Evolutionary conservation across 1,140 invertebrate genomes (phyloP).

Genomic region (Leptinotarsa lineolata): DNA sequence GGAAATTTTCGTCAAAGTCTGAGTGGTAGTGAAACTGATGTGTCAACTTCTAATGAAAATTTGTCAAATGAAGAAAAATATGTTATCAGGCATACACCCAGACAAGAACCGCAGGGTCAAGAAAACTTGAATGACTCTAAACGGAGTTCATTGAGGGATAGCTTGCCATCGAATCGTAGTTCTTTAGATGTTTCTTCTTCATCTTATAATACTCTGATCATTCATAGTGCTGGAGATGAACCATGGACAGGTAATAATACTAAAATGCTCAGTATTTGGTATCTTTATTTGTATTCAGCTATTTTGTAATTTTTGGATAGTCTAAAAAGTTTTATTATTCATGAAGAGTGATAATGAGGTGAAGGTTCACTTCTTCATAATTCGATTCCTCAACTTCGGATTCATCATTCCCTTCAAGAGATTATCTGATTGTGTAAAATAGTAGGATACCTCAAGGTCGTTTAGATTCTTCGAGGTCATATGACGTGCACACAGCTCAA

Average conservation of each 20-base stretch:
- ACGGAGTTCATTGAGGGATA: slow-evolving; percentile 72
- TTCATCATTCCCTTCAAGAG: no score
- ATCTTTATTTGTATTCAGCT: no score
- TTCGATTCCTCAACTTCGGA: no score
- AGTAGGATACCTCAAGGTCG: no score
- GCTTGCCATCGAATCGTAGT: slow-evolving; percentile 72
- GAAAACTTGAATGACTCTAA: slow-evolving; percentile 75
- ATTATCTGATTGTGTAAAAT: no score
- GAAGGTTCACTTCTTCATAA: no score
- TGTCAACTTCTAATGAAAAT: slow-evolving; percentile 89
- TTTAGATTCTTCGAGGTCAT: no score
- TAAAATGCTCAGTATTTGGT: no score
- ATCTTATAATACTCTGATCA: slow-evolving; percentile 80
- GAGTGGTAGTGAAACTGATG: slow-evolving; percentile 87
- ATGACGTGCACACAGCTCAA: no score
- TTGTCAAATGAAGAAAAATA: slow-evolving; percentile 83
- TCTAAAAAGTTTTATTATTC: no score
- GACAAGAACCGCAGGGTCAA: slow-evolving; percentile 91
- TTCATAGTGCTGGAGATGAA: slow-evolving; percentile 73
- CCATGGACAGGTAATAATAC: slow-evolving; percentile 64
- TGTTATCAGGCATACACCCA: slow-evolving; percentile 77
- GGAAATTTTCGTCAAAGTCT: slow-evolving; percentile 69
- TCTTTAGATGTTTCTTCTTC: slow-evolving; percentile 75
- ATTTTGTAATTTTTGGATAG: no score
- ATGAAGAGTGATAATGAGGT: no score